Percentiles rank a stretch among this genome's conserved stretches.
Conservation (phyloP, 2,797 vertebrate species). For the Microhierax caerulescens region DNA sequence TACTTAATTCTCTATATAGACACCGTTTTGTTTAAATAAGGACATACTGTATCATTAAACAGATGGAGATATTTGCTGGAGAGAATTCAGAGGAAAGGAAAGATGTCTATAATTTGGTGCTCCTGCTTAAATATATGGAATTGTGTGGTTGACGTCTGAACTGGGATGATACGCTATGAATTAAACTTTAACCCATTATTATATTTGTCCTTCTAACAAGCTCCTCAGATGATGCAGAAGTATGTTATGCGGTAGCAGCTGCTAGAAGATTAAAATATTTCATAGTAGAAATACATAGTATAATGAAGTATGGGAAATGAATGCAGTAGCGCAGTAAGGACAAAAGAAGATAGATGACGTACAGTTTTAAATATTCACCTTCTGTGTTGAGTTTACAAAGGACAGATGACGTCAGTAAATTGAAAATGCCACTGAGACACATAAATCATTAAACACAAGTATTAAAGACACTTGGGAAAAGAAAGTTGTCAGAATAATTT, state of each 20-base stretch:
- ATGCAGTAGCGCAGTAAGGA: not conserved
- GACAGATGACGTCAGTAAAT: conserved; percentile 14
- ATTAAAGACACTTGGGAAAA: not conserved
- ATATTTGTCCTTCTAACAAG: conserved; percentile 29
- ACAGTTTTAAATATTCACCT: conserved; percentile 19
- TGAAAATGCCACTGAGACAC: not conserved
- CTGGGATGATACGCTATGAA: not conserved
- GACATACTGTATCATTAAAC: not conserved
- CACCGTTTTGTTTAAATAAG: conserved; percentile 26
- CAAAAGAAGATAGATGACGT: not conserved
- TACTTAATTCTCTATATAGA: conserved; percentile 8
- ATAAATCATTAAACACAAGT: not conserved
- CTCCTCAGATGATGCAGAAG: conserved; percentile 23
- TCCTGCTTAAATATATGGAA: not conserved
- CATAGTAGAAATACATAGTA: not conserved
- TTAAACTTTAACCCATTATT: conserved; percentile 14
- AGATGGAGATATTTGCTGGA: conserved; percentile 14
- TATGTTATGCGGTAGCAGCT: conserved; percentile 8
- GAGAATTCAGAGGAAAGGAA: not conserved
- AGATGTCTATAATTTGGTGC: not conserved
- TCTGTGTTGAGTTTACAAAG: not conserved
- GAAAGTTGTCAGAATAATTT: conserved; percentile 10
- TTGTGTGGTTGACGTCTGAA: not conserved
- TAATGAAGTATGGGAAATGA: not conserved
- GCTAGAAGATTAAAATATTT: conserved; percentile 27